Conservation (phyloP, 2,888 invertebrate species). For the Tyria jacobaeae region DNA sequence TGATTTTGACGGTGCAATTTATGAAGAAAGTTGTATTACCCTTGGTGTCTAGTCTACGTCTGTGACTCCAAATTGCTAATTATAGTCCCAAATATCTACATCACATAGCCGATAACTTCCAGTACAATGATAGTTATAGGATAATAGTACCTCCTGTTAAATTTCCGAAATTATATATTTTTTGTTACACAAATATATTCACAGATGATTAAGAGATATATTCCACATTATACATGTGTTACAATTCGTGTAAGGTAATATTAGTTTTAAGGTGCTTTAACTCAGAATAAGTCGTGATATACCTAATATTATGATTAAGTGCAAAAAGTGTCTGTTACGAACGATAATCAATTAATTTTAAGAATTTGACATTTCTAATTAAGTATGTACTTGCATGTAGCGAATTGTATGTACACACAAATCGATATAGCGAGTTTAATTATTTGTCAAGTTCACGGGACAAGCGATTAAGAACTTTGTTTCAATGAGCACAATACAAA, state of each 20-base stretch:
- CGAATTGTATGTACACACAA: conserved; percentile 44
- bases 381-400: conserved; percentile 38
- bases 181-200: conserved; percentile 75
- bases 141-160: conserved; percentile 79
- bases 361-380: conserved; percentile 53
- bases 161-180: conserved; percentile 77
- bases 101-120: conserved; percentile 70
- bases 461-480: conserved; percentile 34
- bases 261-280: conserved; percentile 82
- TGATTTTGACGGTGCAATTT: conserved; percentile 74
- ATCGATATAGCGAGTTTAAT: conserved; percentile 33
- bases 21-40: conserved; percentile 41
- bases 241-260: conserved; percentile 63
- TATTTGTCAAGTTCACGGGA: conserved; percentile 44
- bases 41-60: conserved; percentile 55
- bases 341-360: conserved; percentile 57
- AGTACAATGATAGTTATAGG: conserved; percentile 69
- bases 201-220: conserved; percentile 70
- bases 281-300: conserved; percentile 81
- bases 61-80: conserved; percentile 50
- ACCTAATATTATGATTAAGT: conserved; percentile 62
- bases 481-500: conserved; percentile 31
- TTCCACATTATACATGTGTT: conserved; percentile 69
- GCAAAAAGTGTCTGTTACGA: conserved; percentile 52
- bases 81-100: conserved; percentile 50